Base-by-base conservation (phyloP, 2,797 vertebrate genomes). In the Channa striata region DNA sequence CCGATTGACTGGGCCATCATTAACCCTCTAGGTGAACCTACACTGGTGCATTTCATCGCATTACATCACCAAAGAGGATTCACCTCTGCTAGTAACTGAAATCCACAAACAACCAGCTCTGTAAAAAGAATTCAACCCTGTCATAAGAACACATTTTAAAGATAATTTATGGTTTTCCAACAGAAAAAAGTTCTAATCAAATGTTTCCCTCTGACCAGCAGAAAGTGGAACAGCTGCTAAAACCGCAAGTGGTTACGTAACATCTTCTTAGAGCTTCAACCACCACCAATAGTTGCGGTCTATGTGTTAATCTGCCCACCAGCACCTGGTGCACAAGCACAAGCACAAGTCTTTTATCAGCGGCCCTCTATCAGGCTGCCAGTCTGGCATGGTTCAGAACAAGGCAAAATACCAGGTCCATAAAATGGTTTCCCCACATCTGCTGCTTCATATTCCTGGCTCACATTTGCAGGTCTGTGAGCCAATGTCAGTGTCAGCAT, bases 401-500 rank as follows among this genome's bases (percentile, higher is more conserved):
- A 76, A 30, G 59, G 51, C 63, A 74, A 63, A 87, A 72, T 56
- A 78, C 72, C 72, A 70, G 66, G 63, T 51, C 68, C 66, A 57
- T 68, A 76, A 83, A 72, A 72, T 25, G 47, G 48, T 69, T 78
- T 81, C 73, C 74, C 71, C 63, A 65, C 64, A 80, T 85, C 77
- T 87, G 74, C 67, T 74, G 66, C 73, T 72, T 80, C 69, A 67
- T 78, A 87, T 75, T 89, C 76, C 69, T 81, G 81, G 83, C 83
- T 85, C 72, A 70, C 61, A 81, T 68, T 68, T 43, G 48, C 57
- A 20, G 34, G 53, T 74, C 59, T 54, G 39, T 30, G 71, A 78
- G 81, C 88, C 78, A 86, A 72, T 85, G 74, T 85, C 85, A 85
- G 34, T 78, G 80, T 86, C 86, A 78, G 74, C 33, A 19, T 88